Conservation (phyloP, 1,140 invertebrate genomes). For the Pentalonia nigronervosa region DNA sequence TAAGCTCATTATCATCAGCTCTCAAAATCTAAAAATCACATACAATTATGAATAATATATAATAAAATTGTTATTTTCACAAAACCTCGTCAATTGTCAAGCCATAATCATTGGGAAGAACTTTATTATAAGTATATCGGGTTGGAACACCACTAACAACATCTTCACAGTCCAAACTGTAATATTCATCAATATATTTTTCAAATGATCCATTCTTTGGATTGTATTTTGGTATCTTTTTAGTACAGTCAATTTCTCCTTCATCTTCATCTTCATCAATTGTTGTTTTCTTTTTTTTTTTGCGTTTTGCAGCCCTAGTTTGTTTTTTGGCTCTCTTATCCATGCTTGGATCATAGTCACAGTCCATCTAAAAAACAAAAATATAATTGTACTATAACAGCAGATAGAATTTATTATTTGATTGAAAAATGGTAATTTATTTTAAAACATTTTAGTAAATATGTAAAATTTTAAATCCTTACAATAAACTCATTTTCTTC, state of each 20-base stretch:
- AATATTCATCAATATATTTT: slow-evolving; percentile 93
- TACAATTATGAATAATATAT: background rate
- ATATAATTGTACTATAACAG: slow-evolving; percentile 21
- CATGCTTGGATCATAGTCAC: slow-evolving; percentile 76
- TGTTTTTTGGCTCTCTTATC: slow-evolving; percentile 58
- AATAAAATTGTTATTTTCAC: slow-evolving; percentile 27
- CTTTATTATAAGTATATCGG: slow-evolving; percentile 91
- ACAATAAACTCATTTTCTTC: slow-evolving; percentile 58
- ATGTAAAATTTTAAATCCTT: background rate
- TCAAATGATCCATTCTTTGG: slow-evolving; percentile 81
- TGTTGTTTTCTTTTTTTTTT: slow-evolving; percentile 71
- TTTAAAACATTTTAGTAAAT: background rate
- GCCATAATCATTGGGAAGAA: slow-evolving; percentile 89
- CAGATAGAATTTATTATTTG: background rate
- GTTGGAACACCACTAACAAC: slow-evolving; percentile 89
- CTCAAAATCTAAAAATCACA: slow-evolving; percentile 75
- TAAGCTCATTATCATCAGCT: slow-evolving; percentile 91
- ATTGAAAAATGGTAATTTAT: background rate
- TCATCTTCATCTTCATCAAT: slow-evolving; percentile 63
- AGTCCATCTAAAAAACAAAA: slow-evolving; percentile 78
- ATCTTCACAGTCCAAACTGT: slow-evolving; percentile 93
- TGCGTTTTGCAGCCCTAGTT: slow-evolving; percentile 62
- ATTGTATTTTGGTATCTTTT: slow-evolving; percentile 73
- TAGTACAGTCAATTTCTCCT: slow-evolving; percentile 74
- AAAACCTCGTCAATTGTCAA: slow-evolving; percentile 86